Conservation (phyloP, 2,113 vertebrate genomes). For the Silurus glanis region DNA sequence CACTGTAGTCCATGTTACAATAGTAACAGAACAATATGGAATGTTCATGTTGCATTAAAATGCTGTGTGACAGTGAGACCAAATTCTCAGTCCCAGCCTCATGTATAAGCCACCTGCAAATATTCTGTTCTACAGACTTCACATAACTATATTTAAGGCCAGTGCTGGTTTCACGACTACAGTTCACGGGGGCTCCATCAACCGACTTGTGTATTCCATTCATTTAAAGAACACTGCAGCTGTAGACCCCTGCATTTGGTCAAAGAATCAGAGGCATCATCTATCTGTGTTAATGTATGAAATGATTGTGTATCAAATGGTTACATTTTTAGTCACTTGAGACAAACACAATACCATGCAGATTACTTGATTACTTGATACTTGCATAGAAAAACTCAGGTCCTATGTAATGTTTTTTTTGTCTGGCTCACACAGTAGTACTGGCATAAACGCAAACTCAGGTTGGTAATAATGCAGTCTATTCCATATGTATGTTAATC, state of each 20-base stretch:
- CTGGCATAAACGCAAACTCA: not conserved
- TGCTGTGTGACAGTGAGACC: slow-evolving; percentile 48
- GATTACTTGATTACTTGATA: not conserved
- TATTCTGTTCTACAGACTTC: not conserved
- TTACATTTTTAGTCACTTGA: not conserved
- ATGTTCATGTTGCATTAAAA: slow-evolving; percentile 68
- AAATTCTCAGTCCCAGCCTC: not conserved
- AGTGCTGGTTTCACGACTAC: slow-evolving; percentile 45
- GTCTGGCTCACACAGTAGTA: too few relatives aligned
- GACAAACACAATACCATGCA: not conserved
- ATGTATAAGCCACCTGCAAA: not conserved
- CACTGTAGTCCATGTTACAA: slow-evolving; percentile 71
- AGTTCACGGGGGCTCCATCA: slow-evolving; percentile 63
- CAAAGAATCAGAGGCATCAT: slow-evolving; percentile 5
- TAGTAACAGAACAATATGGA: slow-evolving; percentile 73
- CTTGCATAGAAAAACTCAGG: not conserved
- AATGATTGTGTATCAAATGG: not conserved
- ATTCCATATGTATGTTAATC: not conserved
- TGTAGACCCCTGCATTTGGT: slow-evolving; percentile 36
- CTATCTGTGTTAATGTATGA: not conserved
- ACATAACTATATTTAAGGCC: slow-evolving; percentile 50
- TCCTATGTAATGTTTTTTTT: not conserved
- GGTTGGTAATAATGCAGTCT: not conserved
- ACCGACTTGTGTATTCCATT: slow-evolving; percentile 66
- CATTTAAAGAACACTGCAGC: slow-evolving; percentile 65